Evolutionary conservation across 2,797 vertebrate species (phyloP), one percentile per base, ranked within the genome.

Genomic region (Brachyalestes nurse): DNA sequence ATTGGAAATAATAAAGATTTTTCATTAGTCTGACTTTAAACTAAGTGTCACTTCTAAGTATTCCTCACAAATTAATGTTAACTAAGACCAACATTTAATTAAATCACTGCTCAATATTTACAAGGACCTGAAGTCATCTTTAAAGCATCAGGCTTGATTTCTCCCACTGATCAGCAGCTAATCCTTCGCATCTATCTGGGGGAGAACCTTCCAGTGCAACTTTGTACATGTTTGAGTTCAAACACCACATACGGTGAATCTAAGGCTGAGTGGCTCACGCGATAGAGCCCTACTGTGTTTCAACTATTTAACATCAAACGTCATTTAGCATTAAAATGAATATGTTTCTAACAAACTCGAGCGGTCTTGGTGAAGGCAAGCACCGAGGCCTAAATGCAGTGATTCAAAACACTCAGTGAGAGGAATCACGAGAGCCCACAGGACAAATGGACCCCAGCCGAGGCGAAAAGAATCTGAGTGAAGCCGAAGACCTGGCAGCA

Each of bases 321-420:
- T 83, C 86, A 80, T 86, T 80, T 74, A 84, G 81, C 69, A 73
- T 79, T 74, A 82, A 84, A 73, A 83, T 79, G 61, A 88, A 90
- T 82, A 88, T 88, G 88, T 85, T 91, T 89, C 83, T 86, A 90
- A 89, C 90, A 84, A 88, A 64, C 81, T 75, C 70, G 70, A 83
- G 79, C 79, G 84, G 85, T 83, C 84, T 80, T 85, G 73, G 82
- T 78, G 86, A 86, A 72, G 78, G 67, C 60, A 88, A 83, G 79
- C 19, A 75, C 58, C 47, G 76, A 23, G 66, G 71, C 21, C 62
- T 16, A 80, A 82, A 83, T 47, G 53, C 74, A 78, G 19, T 34
- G 71, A 75, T 64, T 61, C 60, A 82, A 84, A 90, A 42, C 77
- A 77, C 58, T 67, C 64, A 81, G 77, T 61, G 55, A 79, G 62